Evolutionary conservation across 2,888 invertebrate species (phyloP), one percentile per base, ranked within the genome.

Genomic region (Agrotis segetum): DNA sequence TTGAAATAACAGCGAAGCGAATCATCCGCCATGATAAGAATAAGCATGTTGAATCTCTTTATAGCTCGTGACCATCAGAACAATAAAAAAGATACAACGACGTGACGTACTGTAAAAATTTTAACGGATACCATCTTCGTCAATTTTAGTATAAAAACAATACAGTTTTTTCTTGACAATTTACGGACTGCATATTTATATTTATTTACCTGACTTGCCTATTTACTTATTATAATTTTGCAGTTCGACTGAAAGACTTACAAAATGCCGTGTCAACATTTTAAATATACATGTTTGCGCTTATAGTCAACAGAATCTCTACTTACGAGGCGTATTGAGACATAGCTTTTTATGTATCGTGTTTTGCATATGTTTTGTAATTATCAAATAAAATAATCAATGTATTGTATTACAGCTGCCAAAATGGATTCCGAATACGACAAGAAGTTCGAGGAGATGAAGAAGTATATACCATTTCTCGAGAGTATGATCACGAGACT

Each of bases 401-500:
- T 14, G 19, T 16, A n/a, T 76, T 78, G 52, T 63, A 87, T 79
- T 92, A 84, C 88, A 95, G 95, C 71, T 66, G 58, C 34, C 89
- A 92, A 91, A 72, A 96, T 96, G 96, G 93, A 63, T 53, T 21
- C 80, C 76, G 96, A 96, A 63, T 97, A 97, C 94, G 96, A 97
- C 76, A 92, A 89, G 77, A 97, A 97, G 92, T 96, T 97, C 89
- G 95, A 96, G 83, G 97, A 97, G 88, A 97, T 98, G 95, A 97
- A 97, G 92, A 96, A 96, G 85, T 97, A 97, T 92, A 96, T 98
- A 85, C 98, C 98, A n/a, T 98, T 98, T 89, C 91, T 98, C 90
- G 97, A 97, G 88, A 97, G 95, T 82, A 97, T 98, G 96, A 98
- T 98, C 87, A 93, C 94, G 60, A 96, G 97, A 87, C 92, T 97